Evolutionary conservation across 2,888 invertebrate species (phyloP).

Genomic region (Dysmachus trigonus): DNA sequence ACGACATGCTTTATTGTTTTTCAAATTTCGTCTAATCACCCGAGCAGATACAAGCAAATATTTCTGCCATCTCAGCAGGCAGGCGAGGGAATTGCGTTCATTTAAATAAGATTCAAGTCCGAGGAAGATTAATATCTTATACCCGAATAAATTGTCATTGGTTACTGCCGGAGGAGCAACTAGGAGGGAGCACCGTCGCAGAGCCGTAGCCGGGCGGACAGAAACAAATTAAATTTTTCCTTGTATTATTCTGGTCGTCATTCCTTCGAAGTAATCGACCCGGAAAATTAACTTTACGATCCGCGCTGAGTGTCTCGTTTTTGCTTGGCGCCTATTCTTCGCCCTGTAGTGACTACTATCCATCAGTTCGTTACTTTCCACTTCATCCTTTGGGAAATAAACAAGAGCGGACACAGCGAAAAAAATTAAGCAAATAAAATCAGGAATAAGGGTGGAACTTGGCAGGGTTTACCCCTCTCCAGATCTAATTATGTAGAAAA

Average conservation of each 20-base stretch:
- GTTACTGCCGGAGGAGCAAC: not conserved
- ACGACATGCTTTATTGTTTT: not conserved
- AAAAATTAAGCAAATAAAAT: not conserved
- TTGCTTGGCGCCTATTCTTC: not conserved
- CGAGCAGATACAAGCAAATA: not conserved
- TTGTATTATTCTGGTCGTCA: conserved; percentile 31
- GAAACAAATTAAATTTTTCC: conserved; percentile 38
- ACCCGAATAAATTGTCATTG: conserved; percentile 9
- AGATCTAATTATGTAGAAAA: conserved; percentile 35
- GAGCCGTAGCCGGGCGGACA: not conserved
- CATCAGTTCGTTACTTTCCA: conserved; percentile 19
- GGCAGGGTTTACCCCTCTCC: not conserved
- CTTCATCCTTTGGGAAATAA: conserved; percentile 14
- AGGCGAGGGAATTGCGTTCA: not conserved
- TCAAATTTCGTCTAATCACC: not conserved
- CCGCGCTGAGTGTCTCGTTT: not conserved
- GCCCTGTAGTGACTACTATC: not conserved
- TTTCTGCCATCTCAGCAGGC: not conserved
- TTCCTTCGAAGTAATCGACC: conserved; percentile 36
- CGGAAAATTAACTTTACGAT: conserved; percentile 41
- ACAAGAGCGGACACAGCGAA: not conserved
- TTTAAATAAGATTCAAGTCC: conserved; percentile 21
- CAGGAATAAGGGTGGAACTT: not conserved
- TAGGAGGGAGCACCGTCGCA: not conserved
- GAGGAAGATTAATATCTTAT: conserved; percentile 29